These are phyloP conservation scores for Actinemys pallida DNA, from an alignment of 2,113 vertebrate genomes.

Conservation along the genomic window DNA sequence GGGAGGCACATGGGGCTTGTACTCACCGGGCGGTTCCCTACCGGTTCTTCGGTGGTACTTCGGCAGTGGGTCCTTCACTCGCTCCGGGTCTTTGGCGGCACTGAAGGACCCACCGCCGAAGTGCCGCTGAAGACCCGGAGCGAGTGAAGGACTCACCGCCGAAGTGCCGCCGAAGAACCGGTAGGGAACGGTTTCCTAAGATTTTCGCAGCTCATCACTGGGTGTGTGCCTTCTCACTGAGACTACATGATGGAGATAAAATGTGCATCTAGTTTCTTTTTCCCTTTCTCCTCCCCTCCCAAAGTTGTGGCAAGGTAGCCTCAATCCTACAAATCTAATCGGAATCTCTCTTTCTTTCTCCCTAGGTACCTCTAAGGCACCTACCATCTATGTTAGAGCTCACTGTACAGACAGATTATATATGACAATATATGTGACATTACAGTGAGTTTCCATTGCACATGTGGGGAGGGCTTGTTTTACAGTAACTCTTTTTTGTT, in stretches of 20 bases:
- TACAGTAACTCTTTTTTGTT: not conserved
- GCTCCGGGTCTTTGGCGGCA: too few species aligned
- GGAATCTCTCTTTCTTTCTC: not conserved
- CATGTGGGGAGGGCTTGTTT: not conserved
- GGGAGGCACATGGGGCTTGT: too few species aligned
- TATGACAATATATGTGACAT: not conserved
- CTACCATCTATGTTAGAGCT: not conserved
- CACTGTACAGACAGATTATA: too few species aligned
- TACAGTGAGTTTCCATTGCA: not conserved
- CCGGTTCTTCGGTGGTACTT: too few species aligned
- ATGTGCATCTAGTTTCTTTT: not conserved
- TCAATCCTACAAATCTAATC: too few species aligned
- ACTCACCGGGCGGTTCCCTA: too few species aligned
- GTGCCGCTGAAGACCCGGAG: too few species aligned
- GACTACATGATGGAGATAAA: not conserved
- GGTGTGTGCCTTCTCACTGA: not conserved
- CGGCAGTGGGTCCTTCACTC: too few species aligned
- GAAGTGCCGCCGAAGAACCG: too few species aligned
- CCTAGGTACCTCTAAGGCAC: not conserved
- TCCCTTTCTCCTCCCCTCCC: not conserved
- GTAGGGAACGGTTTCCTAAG: too few species aligned
- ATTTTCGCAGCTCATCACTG: not conserved
- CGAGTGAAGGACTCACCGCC: too few species aligned
- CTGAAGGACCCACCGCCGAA: too few species aligned
- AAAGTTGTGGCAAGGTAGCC: not conserved